phyloP scores from a whole-genome alignment of 1,140 invertebrate genomes.

The Bombus sibiricus region DNA sequence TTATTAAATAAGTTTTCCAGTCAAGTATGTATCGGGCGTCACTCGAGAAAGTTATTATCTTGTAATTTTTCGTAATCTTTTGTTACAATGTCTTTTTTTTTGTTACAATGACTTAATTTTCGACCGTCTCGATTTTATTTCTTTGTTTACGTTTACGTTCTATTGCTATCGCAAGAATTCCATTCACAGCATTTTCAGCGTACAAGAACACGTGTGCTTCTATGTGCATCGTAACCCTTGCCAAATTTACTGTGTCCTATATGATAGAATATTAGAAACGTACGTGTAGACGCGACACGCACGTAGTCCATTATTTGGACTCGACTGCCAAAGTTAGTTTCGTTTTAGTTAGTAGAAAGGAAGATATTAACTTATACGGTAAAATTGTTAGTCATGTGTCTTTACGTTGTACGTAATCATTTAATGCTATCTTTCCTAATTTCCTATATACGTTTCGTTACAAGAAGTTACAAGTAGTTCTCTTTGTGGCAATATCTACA shows the following conservation, averaged over 20 bases:
- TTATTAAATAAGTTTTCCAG: conserved; percentile 13
- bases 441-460: neutral
- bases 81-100: neutral
- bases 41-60: conserved; percentile 43
- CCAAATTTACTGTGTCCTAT: conserved; percentile 45
- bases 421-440: conserved; percentile 7
- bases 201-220: conserved; percentile 8
- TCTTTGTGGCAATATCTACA: neutral
- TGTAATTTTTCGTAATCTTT: conserved; percentile 29
- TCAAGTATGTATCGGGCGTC: neutral
- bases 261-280: conserved; percentile 21
- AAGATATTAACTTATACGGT: conserved; percentile 43
- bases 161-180: neutral
- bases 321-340: conserved; percentile 65
- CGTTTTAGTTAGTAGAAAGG: conserved; percentile 46
- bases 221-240: conserved; percentile 26
- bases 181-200: conserved; percentile 9
- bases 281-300: conserved; percentile 4
- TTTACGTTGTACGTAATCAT: neutral
- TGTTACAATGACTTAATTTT: too few relatives aligned
- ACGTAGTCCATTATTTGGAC: conserved; percentile 40
- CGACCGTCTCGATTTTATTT: neutral
- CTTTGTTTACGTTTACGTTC: neutral
- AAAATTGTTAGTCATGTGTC: neutral
- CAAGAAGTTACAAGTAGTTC: neutral